Evolutionary conservation across 2,113 vertebrate species (phyloP), one percentile per base, ranked within the genome.

Genomic region (Furnarius figulus): DNA sequence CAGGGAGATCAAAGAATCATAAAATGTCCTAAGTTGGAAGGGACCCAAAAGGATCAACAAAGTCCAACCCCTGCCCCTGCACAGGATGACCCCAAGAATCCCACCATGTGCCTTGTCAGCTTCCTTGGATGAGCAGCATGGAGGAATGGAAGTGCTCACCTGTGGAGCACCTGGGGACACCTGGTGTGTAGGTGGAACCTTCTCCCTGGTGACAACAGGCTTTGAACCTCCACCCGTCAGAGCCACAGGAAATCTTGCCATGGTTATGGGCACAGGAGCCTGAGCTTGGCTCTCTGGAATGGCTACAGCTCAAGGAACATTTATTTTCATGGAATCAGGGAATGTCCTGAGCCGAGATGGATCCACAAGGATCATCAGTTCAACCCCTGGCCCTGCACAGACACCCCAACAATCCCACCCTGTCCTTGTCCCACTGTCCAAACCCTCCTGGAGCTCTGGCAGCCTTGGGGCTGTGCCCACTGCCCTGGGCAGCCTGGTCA

Each of bases 21-120:
- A 3, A 28, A 46, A 40, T 25, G 3, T 12, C 49, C 58, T 1
- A 1, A 22, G 16, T 0, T 19, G 59, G 76, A 8, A 65, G 19
- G 25, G 35, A 9, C 3, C 12, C 50, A 1, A 8, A 1, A 33
- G 67, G 37, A 21, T 77, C 63, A 25, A 8, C 1, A 0, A 37
- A n/a, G 35, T 39, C 47, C 63, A 11, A 7, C 7, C 17, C 71
- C 42, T 35, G 40, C 14, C 42, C 27, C n/a, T 1, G 7, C 70
- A 23, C 46, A 0, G 40, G 44, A 14, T 30, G 9, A 7, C 31
- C 84, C 37, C 73, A 37, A 28, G 5, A 44, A 5, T 7, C 56
- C 47, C 85, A n/a, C 3, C 74, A 5, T 5, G 18, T 3, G 50
- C 67, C 59, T 61, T 6, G 12, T 46, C 42, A 10, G 15, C 65